Conservation (phyloP, 2,888 invertebrate genomes). For the Silvanus unidentatus region DNA sequence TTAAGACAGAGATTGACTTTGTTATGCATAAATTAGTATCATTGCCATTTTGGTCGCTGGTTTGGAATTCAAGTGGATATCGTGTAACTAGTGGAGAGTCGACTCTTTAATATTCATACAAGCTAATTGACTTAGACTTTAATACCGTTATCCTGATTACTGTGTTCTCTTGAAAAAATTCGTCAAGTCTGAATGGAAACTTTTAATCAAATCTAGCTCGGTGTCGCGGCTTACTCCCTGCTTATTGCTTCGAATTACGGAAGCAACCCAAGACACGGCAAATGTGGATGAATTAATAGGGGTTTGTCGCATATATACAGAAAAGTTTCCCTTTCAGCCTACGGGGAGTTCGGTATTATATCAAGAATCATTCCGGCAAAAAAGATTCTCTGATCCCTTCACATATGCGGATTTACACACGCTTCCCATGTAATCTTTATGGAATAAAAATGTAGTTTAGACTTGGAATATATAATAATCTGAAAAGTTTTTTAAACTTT, state of each 20-base stretch:
- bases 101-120: slow-evolving; percentile 4
- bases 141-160: slow-evolving; percentile 43
- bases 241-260: too few species aligned
- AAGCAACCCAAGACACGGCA: too few species aligned
- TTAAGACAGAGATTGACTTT: slow-evolving; percentile 17
- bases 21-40: slow-evolving; percentile 23
- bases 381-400: slow-evolving; percentile 17
- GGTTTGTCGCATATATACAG: too few species aligned
- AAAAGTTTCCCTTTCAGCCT: slow-evolving; percentile 8
- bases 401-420: slow-evolving; percentile 33
- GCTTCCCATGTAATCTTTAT: slow-evolving; percentile 40
- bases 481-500: background rate
- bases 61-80: too few species aligned
- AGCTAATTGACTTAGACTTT: slow-evolving; percentile 40
- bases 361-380: slow-evolving; percentile 22
- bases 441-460: slow-evolving; percentile 37
- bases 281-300: too few species aligned
- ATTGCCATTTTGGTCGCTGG: slow-evolving; percentile 19
- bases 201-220: slow-evolving; percentile 40
- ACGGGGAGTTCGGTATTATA: slow-evolving; percentile 18
- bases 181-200: slow-evolving; percentile 35
- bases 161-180: slow-evolving; percentile 37
- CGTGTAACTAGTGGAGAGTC: slow-evolving; percentile 2
- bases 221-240: slow-evolving; percentile 3
- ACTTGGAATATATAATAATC: slow-evolving; percentile 5